These are phyloP conservation scores for Campylomormyrus numenius DNA, from an alignment of 2,113 vertebrate species.

Conservation along the genomic window DNA sequence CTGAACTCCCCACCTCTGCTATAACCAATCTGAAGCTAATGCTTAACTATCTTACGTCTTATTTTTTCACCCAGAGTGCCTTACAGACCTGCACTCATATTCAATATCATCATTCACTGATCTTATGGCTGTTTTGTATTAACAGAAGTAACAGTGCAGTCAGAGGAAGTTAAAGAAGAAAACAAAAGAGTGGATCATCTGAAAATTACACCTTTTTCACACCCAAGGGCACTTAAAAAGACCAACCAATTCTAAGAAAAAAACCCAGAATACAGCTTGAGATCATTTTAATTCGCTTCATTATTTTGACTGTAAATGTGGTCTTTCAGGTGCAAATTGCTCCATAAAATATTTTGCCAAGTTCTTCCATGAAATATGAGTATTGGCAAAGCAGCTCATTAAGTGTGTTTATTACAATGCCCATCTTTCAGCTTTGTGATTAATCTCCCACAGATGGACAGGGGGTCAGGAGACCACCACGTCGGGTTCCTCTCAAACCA, in stretches of 20 bases:
- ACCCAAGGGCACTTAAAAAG: not conserved
- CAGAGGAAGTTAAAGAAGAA: constrained; percentile 12
- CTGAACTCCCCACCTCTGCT: not conserved
- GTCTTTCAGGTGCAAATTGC: constrained; percentile 45
- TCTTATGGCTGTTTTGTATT: not conserved
- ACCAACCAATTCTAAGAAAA: constrained; percentile 34
- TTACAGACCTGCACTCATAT: not conserved
- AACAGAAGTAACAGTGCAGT: not conserved
- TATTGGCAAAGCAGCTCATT: constrained; percentile 35
- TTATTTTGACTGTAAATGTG: constrained; percentile 39
- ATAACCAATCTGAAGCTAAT: not conserved
- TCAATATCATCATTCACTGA: not conserved
- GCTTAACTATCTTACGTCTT: not conserved
- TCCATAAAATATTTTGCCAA: constrained; percentile 33
- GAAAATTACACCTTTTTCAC: not conserved
- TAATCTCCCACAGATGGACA: constrained; percentile 39
- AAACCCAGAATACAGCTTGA: constrained; percentile 35
- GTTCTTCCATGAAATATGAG: constrained; percentile 41
- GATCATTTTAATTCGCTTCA: constrained; percentile 35
- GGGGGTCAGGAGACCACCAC: constrained; percentile 38
- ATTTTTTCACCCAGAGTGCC: not conserved
- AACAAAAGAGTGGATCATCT: constrained; percentile 42
- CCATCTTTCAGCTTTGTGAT: constrained; percentile 41
- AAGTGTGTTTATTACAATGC: constrained; percentile 43
- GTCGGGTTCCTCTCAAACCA: constrained; percentile 32